Evolutionary conservation across 2,113 vertebrate species (phyloP).

Genomic region (Barnardius zonarius): DNA sequence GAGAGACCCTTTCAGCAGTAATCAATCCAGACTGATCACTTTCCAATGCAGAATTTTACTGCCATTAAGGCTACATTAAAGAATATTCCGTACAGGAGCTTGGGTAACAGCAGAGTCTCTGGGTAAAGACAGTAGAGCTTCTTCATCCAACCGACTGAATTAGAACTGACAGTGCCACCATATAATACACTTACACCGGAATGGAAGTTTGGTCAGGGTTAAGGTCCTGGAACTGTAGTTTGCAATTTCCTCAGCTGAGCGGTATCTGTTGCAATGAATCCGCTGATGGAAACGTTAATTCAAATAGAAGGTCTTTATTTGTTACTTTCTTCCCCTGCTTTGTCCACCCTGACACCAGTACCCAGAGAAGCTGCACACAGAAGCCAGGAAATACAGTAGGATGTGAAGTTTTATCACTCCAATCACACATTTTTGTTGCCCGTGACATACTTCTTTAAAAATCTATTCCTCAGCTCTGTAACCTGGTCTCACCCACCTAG

Average conservation of each 20-base stretch:
- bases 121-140: not conserved
- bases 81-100: not conserved
- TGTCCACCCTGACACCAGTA: not conserved
- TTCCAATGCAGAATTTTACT: not conserved
- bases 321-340: not conserved
- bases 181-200: not conserved
- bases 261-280: not conserved
- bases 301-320: not conserved
- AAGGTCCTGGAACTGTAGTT: not conserved
- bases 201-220: not conserved
- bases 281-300: not conserved
- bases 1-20: not conserved
- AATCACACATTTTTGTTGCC: not conserved
- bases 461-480: not conserved
- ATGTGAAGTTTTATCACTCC: not conserved
- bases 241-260: not conserved
- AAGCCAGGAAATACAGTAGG: not conserved
- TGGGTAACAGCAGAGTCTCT: not conserved
- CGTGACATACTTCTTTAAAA: not conserved
- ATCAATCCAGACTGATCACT: not conserved
- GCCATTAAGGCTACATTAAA: not conserved
- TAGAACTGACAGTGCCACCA: not conserved
- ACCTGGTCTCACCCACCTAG: not conserved
- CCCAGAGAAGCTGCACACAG: not conserved
- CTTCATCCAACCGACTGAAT: not conserved